phyloP scores from a whole-genome alignment of 2,888 invertebrate species.

The Leptopilina drosophilae region DNA sequence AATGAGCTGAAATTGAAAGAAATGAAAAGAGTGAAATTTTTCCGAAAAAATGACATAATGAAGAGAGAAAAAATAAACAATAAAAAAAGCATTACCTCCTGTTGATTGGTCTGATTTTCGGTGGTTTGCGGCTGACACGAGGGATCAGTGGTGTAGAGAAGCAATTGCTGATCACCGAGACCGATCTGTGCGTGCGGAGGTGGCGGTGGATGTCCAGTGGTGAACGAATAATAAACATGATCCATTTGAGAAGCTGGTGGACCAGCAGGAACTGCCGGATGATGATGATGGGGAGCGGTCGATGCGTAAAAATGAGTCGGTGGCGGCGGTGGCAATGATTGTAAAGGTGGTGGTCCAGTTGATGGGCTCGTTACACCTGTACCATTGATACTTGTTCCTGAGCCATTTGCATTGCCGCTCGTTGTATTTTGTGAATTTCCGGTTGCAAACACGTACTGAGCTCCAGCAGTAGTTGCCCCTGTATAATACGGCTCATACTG shows the following conservation, averaged over 20 bases:
- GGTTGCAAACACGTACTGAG: constrained; percentile 77
- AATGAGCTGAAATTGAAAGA: too few species aligned
- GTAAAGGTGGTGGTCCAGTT: constrained; percentile 62
- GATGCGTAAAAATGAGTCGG: constrained; percentile 67
- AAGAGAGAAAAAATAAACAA: background rate
- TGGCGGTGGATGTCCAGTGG: constrained; percentile 67
- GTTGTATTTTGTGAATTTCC: constrained; percentile 72
- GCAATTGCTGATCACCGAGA: constrained; percentile 71
- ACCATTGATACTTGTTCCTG: constrained; percentile 63
- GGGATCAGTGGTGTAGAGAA: constrained; percentile 70
- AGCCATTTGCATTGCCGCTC: constrained; percentile 62
- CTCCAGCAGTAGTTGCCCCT: constrained; percentile 73
- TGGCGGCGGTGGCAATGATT: constrained; percentile 63
- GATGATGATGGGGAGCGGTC: constrained; percentile 62
- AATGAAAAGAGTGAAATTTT: too few species aligned
- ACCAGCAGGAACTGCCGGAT: constrained; percentile 66
- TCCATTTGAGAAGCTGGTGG: constrained; percentile 71
- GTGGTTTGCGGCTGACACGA: constrained; percentile 66
- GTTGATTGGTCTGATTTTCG: constrained; percentile 68
- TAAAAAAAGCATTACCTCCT: constrained; percentile 68
- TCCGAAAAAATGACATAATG: background rate
- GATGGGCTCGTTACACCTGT: constrained; percentile 68
- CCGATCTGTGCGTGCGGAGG: constrained; percentile 68
- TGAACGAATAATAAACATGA: constrained; percentile 71
- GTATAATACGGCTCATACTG: constrained; percentile 76